Conservation (phyloP, 2,797 vertebrate species). For the Sebastolobus alascanus region DNA sequence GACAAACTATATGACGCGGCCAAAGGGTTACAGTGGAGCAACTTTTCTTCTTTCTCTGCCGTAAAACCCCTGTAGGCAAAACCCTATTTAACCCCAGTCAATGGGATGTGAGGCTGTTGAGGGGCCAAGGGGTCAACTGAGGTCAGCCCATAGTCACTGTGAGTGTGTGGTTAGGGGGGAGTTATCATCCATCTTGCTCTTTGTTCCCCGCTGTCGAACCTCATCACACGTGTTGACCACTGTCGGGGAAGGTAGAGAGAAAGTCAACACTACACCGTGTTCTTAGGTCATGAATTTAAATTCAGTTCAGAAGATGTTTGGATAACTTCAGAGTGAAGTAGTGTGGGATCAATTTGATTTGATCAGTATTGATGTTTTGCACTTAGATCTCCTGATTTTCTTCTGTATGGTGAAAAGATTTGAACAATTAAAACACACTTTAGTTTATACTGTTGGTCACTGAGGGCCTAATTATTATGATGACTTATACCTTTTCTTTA, state of each 20-base stretch:
- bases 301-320: conserved; percentile 12
- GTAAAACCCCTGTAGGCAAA: conserved; percentile 69
- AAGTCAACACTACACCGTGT: conserved; percentile 24
- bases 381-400: neutral
- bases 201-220: conserved; percentile 63
- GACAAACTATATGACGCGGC: conserved; percentile 19
- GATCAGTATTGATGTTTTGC: neutral
- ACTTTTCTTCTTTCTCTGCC: conserved; percentile 52
- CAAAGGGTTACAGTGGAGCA: conserved; percentile 66
- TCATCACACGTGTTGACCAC: conserved; percentile 54
- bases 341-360: neutral
- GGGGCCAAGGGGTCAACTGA: conserved; percentile 81
- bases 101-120: conserved; percentile 80
- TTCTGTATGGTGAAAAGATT: neutral
- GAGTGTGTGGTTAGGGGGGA: conserved; percentile 64
- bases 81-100: conserved; percentile 75
- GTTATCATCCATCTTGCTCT: conserved; percentile 71
- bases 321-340: neutral
- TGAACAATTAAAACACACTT: neutral
- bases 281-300: conserved; percentile 24
- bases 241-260: conserved; percentile 30
- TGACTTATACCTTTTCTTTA: neutral
- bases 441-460: neutral
- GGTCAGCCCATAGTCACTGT: conserved; percentile 76
- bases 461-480: neutral